These are phyloP conservation scores for Phalacrocorax brasilianus DNA, from an alignment of 2,113 vertebrate species.

Conservation along the genomic window DNA sequence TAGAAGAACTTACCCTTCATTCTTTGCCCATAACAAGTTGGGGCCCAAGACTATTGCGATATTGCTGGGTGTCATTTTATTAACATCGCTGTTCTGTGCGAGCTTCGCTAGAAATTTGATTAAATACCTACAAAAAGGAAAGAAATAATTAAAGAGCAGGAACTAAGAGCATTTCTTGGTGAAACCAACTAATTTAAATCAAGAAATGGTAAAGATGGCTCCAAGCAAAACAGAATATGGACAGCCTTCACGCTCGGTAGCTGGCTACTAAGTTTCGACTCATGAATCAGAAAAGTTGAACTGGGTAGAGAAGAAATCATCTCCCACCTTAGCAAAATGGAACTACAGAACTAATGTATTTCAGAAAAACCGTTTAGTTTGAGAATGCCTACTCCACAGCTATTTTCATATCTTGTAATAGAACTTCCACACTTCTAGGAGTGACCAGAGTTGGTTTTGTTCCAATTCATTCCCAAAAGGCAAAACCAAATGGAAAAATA, in stretches of 20 bases:
- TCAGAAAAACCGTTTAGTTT: neutral
- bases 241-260: neutral
- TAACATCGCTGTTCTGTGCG: slow-evolving; percentile 91
- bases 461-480: neutral
- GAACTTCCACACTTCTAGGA: neutral
- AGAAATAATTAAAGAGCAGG: neutral
- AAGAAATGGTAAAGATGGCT: neutral
- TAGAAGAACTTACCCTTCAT: slow-evolving; percentile 86
- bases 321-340: neutral
- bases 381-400: neutral
- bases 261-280: neutral
- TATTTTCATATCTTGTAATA: neutral
- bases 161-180: neutral
- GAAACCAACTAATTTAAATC: neutral
- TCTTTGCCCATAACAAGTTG: slow-evolving; percentile 95
- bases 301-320: neutral
- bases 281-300: neutral
- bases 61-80: slow-evolving; percentile 99
- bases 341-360: neutral
- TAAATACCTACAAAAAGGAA: slow-evolving; percentile 84
- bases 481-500: neutral
- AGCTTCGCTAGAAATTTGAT: slow-evolving; percentile 96
- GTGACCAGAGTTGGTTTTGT: neutral
- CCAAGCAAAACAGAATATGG: neutral
- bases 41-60: slow-evolving; percentile 97